Conservation (phyloP, 2,113 vertebrate species). For the Trichechus manatus region DNA sequence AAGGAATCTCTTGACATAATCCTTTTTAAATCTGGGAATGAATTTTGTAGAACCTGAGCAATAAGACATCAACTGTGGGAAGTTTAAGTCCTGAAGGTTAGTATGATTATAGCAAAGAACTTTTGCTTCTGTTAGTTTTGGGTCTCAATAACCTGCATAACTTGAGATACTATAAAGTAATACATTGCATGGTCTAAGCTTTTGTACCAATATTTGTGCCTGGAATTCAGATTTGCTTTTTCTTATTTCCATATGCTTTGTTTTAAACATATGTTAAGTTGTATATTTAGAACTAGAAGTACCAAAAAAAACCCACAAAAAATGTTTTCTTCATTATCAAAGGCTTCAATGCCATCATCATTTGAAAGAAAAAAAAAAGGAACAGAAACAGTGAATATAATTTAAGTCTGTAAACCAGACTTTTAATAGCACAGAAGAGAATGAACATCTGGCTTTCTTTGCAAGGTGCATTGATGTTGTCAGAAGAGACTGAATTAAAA, state of each 20-base stretch:
- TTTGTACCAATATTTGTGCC: slow-evolving; percentile 77
- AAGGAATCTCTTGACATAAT: background rate
- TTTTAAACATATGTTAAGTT: slow-evolving; percentile 87
- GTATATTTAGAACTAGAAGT: slow-evolving; percentile 87
- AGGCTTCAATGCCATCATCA: slow-evolving; percentile 74
- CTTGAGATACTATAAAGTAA: slow-evolving; percentile 61
- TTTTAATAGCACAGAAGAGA: slow-evolving; percentile 63
- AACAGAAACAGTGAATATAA: slow-evolving; percentile 55
- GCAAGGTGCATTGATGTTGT: slow-evolving; percentile 41
- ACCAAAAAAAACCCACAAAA: slow-evolving; percentile 81
- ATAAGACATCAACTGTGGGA: background rate
- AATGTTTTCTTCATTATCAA: slow-evolving; percentile 87
- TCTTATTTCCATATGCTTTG: slow-evolving; percentile 87
- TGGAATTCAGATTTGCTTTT: slow-evolving; percentile 86
- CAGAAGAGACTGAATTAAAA: slow-evolving; percentile 58
- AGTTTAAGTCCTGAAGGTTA: slow-evolving; percentile 2
- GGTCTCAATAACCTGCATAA: slow-evolving; percentile 61
- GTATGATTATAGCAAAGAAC: slow-evolving; percentile 11
- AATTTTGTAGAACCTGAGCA: slow-evolving; percentile 19
- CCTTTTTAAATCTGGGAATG: slow-evolving; percentile 26
- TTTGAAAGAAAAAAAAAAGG: background rate
- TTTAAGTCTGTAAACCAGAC: slow-evolving; percentile 68
- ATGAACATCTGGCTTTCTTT: slow-evolving; percentile 74
- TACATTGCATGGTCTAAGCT: slow-evolving; percentile 67
- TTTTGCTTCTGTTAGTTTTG: slow-evolving; percentile 12